Evolutionary conservation across 1,140 invertebrate genomes (phyloP).

Genomic region (Oncopodura yosiiana): DNA sequence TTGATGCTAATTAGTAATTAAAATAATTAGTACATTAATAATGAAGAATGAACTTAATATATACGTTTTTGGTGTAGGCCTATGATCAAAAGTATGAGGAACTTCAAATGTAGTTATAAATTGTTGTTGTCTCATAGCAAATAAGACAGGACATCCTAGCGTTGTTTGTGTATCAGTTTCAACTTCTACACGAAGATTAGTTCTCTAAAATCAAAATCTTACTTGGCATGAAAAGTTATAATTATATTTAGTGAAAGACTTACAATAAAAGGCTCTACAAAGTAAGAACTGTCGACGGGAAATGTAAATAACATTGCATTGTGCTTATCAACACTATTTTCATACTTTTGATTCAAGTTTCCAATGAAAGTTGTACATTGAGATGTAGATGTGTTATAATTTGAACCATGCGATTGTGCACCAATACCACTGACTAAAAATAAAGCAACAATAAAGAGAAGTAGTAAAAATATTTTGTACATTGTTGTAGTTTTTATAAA

Average conservation of each 20-base stretch:
- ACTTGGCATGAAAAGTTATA: background rate
- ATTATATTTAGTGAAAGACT: background rate
- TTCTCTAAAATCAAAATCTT: background rate
- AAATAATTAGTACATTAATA: background rate
- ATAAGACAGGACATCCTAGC: constrained; percentile 12
- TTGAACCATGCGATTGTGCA: background rate
- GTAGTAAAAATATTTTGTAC: too few species aligned
- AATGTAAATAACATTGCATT: background rate
- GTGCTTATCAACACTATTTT: background rate
- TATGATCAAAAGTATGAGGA: too few species aligned
- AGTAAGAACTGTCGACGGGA: background rate
- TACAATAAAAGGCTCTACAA: constrained; percentile 11
- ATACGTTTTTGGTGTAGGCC: too few species aligned
- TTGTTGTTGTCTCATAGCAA: constrained; percentile 8
- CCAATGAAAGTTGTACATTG: background rate
- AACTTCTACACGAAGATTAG: constrained; percentile 15
- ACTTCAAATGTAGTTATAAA: constrained; percentile 5
- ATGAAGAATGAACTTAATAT: too few species aligned
- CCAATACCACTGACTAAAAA: too few species aligned
- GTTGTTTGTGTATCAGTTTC: background rate
- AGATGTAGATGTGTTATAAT: background rate
- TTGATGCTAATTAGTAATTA: constrained; percentile 1
- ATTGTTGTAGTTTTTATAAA: too few species aligned
- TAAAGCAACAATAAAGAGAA: too few species aligned
- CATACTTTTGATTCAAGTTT: background rate